Base-by-base conservation (phyloP, 2,888 invertebrate species). In the Graphium colonna region DNA sequence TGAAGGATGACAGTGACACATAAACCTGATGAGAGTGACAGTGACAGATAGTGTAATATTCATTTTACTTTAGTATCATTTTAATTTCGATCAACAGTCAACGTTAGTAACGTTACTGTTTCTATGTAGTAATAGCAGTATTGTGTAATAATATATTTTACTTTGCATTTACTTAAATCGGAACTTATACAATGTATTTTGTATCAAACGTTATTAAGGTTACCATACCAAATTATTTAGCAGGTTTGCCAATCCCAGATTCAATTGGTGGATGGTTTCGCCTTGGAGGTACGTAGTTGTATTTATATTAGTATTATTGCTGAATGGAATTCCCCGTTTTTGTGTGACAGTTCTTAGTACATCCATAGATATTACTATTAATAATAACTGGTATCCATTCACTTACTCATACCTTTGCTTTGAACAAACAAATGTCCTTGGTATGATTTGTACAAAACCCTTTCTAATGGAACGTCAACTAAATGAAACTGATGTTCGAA, bases 181-280 rank as follows among this genome's bases (percentile, higher is more conserved):
- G n/a, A 44, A 28, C 13, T 28, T 15, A 1, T 43, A 92, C 86
- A 77, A 96, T 96, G 96, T 94, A 95, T 82, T 85, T 93, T 47
- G 72, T 97, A 52, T 93, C 96, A 49, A 92, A 92, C 71, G 83
- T 96, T 69, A 92, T 97, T 3, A 96, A 95, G 87, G 92, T 93
- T 58, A 92, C 94, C 40, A 81, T 97, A 64, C 97, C 97, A 3
- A 94, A 95, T 82, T 97, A 97, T 89, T 91, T 97, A 67, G 91
- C 95, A 51, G 92, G 91, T 74, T 89, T 97, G 60, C 97, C 97
- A 15, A 93, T 97, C 77, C 97, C 97, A 7, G 93, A 95, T 73
- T 91, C 94, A 10, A 81, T 97, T 63, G 93, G 94, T 60, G 97
- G 97, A 74, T 95, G 96, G 95, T 96, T 97, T 81, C 92, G 92